phyloP scores from a whole-genome alignment of 1,140 invertebrate genomes.

The Stegodyphus mimosarum region DNA sequence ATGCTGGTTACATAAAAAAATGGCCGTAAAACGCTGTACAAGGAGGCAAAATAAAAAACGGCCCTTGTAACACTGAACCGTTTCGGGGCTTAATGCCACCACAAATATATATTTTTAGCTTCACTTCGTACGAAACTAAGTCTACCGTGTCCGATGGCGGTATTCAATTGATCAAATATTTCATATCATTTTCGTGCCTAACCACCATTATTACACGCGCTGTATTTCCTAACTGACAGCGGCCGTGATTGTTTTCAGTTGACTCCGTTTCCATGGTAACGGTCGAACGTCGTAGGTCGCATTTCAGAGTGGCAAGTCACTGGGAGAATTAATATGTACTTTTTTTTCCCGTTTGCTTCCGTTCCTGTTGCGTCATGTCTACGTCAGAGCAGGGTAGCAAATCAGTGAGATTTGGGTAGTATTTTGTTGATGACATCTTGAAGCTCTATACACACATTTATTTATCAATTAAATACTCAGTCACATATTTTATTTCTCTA shows the following conservation, averaged over 20 bases:
- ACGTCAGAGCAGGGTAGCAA: background rate
- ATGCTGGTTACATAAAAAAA: too few species aligned
- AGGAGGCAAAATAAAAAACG: conserved; percentile 21
- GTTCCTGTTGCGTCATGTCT: background rate
- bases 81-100: background rate
- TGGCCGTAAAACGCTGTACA: background rate
- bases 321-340: background rate
- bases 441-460: too few species aligned
- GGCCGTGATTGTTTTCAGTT: conserved; percentile 47
- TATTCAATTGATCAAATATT: conserved; percentile 46
- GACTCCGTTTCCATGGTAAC: conserved; percentile 24
- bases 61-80: background rate
- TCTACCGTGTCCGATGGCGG: too few species aligned
- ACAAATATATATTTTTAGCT: background rate
- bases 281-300: conserved; percentile 19
- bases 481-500: too few species aligned
- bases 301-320: background rate
- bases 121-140: too few species aligned
- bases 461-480: too few species aligned
- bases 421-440: too few species aligned
- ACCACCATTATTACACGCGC: conserved; percentile 28
- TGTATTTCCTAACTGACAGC: conserved; percentile 26
- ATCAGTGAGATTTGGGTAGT: too few species aligned
- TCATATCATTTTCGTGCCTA: conserved; percentile 47
- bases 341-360: background rate